Percentiles rank a stretch among this genome's conserved stretches.
phyloP scores from a whole-genome alignment of 2,888 invertebrate species.

The Hemistola chrysoprasaria region DNA sequence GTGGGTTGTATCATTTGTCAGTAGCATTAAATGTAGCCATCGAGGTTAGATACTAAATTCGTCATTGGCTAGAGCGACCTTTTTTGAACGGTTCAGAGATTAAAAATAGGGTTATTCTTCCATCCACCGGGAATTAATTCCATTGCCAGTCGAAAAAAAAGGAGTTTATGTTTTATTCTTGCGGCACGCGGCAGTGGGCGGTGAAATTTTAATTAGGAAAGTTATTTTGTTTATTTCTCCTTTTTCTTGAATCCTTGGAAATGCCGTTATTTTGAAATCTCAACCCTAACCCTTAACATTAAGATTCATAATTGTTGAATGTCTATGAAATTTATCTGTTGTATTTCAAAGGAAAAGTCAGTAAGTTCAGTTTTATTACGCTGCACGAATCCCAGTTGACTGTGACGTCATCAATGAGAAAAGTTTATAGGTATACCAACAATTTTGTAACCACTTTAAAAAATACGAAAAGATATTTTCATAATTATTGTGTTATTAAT shows the following conservation, averaged over 20 bases:
- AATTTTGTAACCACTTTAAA: no score
- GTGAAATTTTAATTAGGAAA: conserved; percentile 68
- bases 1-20: no score
- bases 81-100: no score
- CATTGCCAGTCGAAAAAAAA: conserved; percentile 38
- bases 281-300: conserved; percentile 21
- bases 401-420: no score
- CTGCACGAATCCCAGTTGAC: no score
- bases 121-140: conserved; percentile 39
- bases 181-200: conserved; percentile 48
- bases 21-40: no score
- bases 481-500: no score
- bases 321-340: conserved; percentile 35
- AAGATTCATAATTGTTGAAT: background rate
- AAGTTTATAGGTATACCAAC: no score
- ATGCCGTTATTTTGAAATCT: conserved; percentile 7
- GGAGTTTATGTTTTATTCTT: conserved; percentile 40
- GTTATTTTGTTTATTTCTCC: conserved; percentile 48
- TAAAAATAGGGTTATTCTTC: background rate
- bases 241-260: conserved; percentile 33
- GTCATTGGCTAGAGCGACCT: no score
- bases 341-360: conserved; percentile 41
- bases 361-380: conserved; percentile 34
- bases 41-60: no score
- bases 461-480: no score